Evolutionary conservation across 2,888 invertebrate species (phyloP).

Genomic region (Diarsia dahlii): DNA sequence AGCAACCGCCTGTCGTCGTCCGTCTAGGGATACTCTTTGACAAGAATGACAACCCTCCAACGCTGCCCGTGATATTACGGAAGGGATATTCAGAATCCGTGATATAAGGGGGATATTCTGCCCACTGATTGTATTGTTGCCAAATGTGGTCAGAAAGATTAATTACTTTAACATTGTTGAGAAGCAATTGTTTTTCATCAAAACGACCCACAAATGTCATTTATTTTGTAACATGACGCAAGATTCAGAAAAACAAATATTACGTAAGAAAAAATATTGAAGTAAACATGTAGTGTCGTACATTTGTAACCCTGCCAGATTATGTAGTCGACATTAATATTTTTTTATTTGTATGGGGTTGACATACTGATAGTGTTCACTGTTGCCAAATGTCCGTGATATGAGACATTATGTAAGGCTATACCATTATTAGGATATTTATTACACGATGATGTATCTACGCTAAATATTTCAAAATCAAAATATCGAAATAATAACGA

Average conservation of each 20-base stretch:
- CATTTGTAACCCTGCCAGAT: slow-evolving; percentile 63
- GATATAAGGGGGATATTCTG: slow-evolving; percentile 43
- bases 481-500: background rate
- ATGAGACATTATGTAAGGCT: slow-evolving; percentile 33
- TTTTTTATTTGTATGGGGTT: slow-evolving; percentile 47
- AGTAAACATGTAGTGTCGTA: slow-evolving; percentile 33
- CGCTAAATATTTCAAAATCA: background rate
- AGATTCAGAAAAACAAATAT: slow-evolving; percentile 33
- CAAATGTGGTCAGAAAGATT: slow-evolving; percentile 50
- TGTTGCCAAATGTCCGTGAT: slow-evolving; percentile 56
- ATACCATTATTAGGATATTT: slow-evolving; percentile 37
- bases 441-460: slow-evolving; percentile 23
- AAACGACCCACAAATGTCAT: slow-evolving; percentile 11
- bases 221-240: slow-evolving; percentile 16
- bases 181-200: slow-evolving; percentile 42
- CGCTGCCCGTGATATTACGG: slow-evolving; percentile 37
- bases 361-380: slow-evolving; percentile 47
- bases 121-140: slow-evolving; percentile 47
- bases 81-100: slow-evolving; percentile 46
- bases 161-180: slow-evolving; percentile 38
- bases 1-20: slow-evolving; percentile 45
- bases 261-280: slow-evolving; percentile 38
- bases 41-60: slow-evolving; percentile 57
- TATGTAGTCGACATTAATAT: slow-evolving; percentile 67
- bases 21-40: slow-evolving; percentile 50